Conservation (phyloP, 2,113 vertebrate genomes). For the Engystomops pustulosus region DNA sequence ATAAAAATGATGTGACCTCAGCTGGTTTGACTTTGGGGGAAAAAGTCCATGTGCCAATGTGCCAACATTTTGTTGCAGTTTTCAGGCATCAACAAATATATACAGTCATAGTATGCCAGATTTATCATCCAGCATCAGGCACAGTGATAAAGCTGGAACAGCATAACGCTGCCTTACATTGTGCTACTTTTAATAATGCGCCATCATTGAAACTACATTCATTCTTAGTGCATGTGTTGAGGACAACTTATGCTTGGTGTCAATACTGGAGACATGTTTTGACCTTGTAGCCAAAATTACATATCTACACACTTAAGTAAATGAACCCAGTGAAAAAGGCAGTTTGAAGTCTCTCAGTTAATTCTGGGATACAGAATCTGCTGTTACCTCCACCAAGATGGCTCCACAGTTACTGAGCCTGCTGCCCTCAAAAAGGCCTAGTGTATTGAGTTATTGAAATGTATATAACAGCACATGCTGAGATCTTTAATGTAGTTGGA, state of each 20-base stretch:
- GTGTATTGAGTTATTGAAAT: constrained; percentile 37
- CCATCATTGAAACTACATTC: no score
- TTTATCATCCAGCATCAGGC: no score
- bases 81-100: no score
- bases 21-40: no score
- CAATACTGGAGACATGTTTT: background rate
- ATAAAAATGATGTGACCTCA: no score
- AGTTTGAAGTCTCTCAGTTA: constrained; percentile 23
- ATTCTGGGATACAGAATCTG: constrained; percentile 18
- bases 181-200: no score
- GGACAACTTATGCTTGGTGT: background rate
- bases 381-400: constrained; percentile 25
- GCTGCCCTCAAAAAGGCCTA: constrained; percentile 17
- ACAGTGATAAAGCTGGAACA: no score
- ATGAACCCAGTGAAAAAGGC: background rate
- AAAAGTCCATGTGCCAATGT: no score
- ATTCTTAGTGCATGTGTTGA: no score
- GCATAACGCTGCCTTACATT: no score
- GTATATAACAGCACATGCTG: constrained; percentile 34
- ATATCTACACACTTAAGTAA: background rate
- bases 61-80: no score
- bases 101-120: no score
- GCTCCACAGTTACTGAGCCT: background rate
- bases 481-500: constrained; percentile 39
- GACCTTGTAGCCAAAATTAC: background rate